phyloP scores from a whole-genome alignment of 2,888 invertebrate genomes.

The Magallana nippona region DNA sequence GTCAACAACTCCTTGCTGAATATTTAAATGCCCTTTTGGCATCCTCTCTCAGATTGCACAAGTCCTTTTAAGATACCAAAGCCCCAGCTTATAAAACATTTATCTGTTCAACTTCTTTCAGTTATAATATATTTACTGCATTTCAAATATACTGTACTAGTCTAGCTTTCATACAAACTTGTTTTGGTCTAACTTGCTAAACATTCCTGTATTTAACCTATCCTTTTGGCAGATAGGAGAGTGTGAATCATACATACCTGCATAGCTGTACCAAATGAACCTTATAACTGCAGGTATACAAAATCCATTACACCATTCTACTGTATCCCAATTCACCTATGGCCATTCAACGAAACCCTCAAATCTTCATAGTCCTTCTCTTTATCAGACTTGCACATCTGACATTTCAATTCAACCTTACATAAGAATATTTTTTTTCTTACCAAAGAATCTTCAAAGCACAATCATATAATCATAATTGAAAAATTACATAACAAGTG shows the following conservation, averaged over 20 bases:
- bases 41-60: not conserved
- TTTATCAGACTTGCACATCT: too few relatives aligned
- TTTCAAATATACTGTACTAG: too few relatives aligned
- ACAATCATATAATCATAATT: too few relatives aligned
- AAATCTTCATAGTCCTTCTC: too few relatives aligned
- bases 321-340: not conserved
- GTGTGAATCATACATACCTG: conserved; percentile 21
- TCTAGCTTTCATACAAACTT: not conserved
- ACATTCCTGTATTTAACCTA: conserved; percentile 27
- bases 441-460: too few relatives aligned
- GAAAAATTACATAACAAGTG: too few relatives aligned
- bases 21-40: conserved; percentile 4
- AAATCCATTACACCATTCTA: not conserved
- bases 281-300: not conserved
- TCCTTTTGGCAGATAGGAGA: conserved; percentile 28
- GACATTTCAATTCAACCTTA: too few relatives aligned
- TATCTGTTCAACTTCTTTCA: too few relatives aligned
- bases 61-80: not conserved
- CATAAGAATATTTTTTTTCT: too few relatives aligned
- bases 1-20: not conserved
- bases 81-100: too few relatives aligned
- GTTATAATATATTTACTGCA: too few relatives aligned
- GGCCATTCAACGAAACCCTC: too few relatives aligned
- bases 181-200: conserved; percentile 18
- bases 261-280: conserved; percentile 23